Evolutionary conservation across 2,888 invertebrate genomes (phyloP).

Genomic region (Cephus nigrinus): DNA sequence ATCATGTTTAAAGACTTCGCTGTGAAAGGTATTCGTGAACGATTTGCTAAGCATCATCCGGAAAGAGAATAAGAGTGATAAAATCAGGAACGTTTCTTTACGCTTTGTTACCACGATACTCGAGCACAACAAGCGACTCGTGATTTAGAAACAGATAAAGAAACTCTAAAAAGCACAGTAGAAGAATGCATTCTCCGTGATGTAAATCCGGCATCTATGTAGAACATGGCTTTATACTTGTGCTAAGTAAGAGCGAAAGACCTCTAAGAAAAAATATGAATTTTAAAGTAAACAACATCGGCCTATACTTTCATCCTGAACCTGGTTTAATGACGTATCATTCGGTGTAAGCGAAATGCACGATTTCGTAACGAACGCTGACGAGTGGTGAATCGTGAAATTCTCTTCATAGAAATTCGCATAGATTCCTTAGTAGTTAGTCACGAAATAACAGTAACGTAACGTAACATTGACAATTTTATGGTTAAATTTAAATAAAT

Average conservation of each 20-base stretch:
- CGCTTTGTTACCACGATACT: neutral
- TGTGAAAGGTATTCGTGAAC: neutral
- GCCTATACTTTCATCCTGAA: neutral
- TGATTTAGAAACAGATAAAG: neutral
- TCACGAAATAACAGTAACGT: neutral
- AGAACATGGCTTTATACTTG: neutral
- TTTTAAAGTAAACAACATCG: neutral
- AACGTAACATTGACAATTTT: conserved; percentile 8
- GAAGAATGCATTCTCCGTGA: neutral
- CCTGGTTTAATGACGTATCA: neutral
- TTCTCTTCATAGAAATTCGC: neutral
- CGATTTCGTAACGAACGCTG: neutral
- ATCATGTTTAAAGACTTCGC: neutral
- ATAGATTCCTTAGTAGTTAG: neutral
- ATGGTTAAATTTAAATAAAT: conserved; percentile 34
- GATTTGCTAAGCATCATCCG: neutral
- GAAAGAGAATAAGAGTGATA: neutral
- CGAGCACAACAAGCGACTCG: neutral
- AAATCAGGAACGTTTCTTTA: neutral
- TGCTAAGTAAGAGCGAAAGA: neutral
- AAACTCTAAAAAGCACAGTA: neutral
- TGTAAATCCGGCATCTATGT: neutral
- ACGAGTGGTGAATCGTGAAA: neutral
- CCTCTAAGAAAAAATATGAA: neutral
- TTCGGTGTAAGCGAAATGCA: neutral